Base-by-base conservation (phyloP, 2,797 vertebrate genomes). In the Falco biarmicus region DNA sequence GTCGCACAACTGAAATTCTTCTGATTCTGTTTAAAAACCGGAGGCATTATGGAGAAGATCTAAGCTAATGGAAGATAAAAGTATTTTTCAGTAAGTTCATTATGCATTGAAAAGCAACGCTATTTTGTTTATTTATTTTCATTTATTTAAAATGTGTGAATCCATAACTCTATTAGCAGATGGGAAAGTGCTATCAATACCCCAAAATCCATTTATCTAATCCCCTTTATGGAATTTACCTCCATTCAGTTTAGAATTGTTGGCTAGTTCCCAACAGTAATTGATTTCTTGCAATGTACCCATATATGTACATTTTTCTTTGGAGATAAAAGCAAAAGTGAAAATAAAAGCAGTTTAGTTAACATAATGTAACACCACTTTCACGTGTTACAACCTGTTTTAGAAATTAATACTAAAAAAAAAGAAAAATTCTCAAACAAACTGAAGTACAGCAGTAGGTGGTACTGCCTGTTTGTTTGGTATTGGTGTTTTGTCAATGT, bases 361-460 rank as follows among this genome's bases (percentile, higher is more conserved):
- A 85, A 29, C 6, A 9, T 48, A 65, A 53, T 60, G 9, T n/a
- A 57, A 11, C 3, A 37, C 17, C 25, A 32, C 5, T 66, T 79
- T 59, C 32, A 32, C 0, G 0, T 34, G 6, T 34, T 65, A 76
- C 10, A 5, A 15, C 4, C 3, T 16, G 45, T 41, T 17, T 57
- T 45, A 85, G 18, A 65, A 64, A 45, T 60, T 26, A 25, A 12
- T 37, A 32, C 19, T 48, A 45, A 45, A 45, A 45, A 41, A 11
- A 6, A 21, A 48, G 37, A 70, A 61, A 84, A 79, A 75, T 31
- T 0, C 1, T 15, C 25, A 76, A 56, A 5, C 1, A 6, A 43
- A 34, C 4, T 34, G 11, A 31, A 63, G 29, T 41, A 14, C 4
- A 34, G 45, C 20, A 60, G 50, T n/a, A 34, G 21, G 6, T 87